These are phyloP conservation scores for Antedon mediterranea DNA, from an alignment of 53 echinoderm and acorn worm species.

Conservation along the genomic window DNA sequence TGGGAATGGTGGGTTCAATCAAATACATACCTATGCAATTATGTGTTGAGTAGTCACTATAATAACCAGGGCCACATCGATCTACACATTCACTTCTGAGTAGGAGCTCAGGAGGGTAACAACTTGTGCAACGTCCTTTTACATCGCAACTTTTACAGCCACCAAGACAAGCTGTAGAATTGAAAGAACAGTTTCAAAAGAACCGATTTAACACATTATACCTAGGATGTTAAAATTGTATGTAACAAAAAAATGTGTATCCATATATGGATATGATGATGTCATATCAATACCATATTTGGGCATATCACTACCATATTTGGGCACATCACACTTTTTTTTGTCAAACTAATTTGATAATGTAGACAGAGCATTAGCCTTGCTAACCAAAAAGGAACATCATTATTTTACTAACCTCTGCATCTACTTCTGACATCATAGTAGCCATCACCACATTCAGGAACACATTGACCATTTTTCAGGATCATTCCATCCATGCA, in stretches of 20 bases:
- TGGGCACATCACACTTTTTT: no score
- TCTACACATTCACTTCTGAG: constrained; percentile 57
- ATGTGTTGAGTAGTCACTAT: constrained; percentile 46
- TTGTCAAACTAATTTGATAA: no score
- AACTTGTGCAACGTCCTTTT: constrained; percentile 49
- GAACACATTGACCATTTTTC: constrained; percentile 55
- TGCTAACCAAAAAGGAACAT: no score
- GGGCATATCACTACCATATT: no score
- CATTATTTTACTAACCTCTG: constrained; percentile 41
- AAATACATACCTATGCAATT: constrained; percentile 78
- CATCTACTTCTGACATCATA: constrained; percentile 44
- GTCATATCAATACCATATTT: no score
- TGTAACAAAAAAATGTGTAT: no score
- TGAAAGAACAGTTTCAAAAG: neutral
- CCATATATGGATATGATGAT: no score
- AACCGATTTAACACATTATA: neutral
- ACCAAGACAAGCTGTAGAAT: constrained; percentile 61
- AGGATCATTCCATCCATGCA: constrained; percentile 66
- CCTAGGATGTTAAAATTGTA: neutral
- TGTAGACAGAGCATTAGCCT: no score
- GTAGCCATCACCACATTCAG: constrained; percentile 49
- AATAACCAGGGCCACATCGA: constrained; percentile 53
- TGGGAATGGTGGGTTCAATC: no score
- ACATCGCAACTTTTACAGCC: constrained; percentile 53
- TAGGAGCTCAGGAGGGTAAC: constrained; percentile 66